Base-by-base conservation (phyloP, 2,797 vertebrate species). In the Aeoliscus strigatus region DNA sequence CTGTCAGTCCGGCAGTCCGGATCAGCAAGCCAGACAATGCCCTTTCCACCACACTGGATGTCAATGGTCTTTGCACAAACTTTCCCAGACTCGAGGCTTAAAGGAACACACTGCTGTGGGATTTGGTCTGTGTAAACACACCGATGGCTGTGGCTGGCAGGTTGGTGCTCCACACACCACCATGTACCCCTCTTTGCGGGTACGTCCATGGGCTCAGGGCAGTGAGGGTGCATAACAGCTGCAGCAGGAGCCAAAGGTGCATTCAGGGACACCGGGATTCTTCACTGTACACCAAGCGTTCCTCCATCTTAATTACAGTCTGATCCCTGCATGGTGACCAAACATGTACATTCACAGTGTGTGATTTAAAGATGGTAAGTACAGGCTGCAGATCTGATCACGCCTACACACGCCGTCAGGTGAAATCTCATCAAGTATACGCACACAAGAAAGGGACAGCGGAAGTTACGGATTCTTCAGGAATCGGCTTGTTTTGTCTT, bases 1-100 rank as follows among this genome's bases (percentile, higher is more conserved):
- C 74, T 84, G 78, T 77, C 70, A 55, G 13, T 63, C n/a, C n/a
- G 70, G 41, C 58, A 40, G 68, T 77, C 51, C 39, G 82, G 77
- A 84, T 86, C 82, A 85, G 67, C 60, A 23, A 27, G 39, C 66
- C 76, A 84, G 83, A 89, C 87, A 88, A 86, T 79, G 62, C 66
- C 53, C 51, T 87, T 87, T 89, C 82, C 86, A 87, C 71, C 61
- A 86, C 75, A 81, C 27, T 88, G 82, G 71, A 83, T 76, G 75
- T 79, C 82, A 83, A 85, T 86, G 74, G 65, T 47, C 66, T 75
- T 65, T 86, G 75, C 66, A 79, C 55, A 87, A 89, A 89, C 88
- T 85, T 90, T 90, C 88, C 88, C 89, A 89, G 83, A 84, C 71
- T 36, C 59, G 27, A 39, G 80, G 86, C 84, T 89, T 88, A 88